These are phyloP conservation scores for Orchesella cincta DNA, from an alignment of 1,140 invertebrate species.

Conservation along the genomic window DNA sequence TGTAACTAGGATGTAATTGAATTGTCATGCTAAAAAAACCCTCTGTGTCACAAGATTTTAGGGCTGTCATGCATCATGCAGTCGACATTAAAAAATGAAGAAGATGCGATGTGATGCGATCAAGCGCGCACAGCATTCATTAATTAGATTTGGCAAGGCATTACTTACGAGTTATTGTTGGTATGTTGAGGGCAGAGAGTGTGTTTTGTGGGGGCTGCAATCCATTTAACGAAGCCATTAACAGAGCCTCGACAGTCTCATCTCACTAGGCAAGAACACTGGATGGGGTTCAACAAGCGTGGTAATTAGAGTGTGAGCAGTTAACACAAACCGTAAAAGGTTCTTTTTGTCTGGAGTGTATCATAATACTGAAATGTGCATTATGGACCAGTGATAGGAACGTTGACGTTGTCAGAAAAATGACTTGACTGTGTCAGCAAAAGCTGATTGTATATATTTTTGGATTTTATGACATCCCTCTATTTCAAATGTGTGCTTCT, in stretches of 20 bases:
- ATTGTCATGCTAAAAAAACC: no score
- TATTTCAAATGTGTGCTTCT: no score
- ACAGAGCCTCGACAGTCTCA: no score
- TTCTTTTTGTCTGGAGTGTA: not conserved
- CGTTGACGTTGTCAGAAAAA: conserved; percentile 1
- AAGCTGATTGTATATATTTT: no score
- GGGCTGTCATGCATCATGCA: no score
- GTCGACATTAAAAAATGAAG: no score
- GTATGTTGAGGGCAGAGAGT: not conserved
- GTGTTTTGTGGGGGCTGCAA: no score
- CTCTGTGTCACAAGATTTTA: no score
- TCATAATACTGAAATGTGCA: not conserved
- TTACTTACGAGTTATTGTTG: not conserved
- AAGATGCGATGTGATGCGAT: conserved; percentile 34
- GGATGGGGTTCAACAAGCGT: not conserved
- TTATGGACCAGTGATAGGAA: not conserved
- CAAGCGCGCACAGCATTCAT: conserved; percentile 29
- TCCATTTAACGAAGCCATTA: not conserved
- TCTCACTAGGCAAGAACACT: not conserved
- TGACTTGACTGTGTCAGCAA: not conserved
- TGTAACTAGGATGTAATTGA: no score
- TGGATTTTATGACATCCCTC: no score
- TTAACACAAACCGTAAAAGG: not conserved
- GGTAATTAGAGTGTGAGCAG: conserved; percentile 2
- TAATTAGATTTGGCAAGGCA: conserved; percentile 22